Evolutionary conservation across 2,797 vertebrate species (phyloP), one percentile per base, ranked within the genome.

Genomic region (Lagodon rhomboides): DNA sequence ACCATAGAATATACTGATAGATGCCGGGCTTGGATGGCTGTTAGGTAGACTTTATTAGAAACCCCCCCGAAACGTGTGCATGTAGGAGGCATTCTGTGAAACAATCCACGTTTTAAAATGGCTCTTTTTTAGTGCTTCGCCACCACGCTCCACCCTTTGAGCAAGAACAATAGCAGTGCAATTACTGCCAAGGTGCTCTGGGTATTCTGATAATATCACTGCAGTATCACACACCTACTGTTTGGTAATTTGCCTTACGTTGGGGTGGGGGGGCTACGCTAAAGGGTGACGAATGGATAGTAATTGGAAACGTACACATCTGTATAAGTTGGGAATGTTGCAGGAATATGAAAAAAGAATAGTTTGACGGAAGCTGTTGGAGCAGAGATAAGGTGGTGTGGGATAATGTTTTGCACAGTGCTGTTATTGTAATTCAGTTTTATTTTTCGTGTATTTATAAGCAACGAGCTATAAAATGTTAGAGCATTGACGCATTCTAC

Each of bases 161-260:
- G 68, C 54, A 61, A 43, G 56, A 79, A 69, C 79, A 84, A 67
- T 72, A 83, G 67, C 68, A 43, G 51, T 68, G 75, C 59, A 75
- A 82, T 85, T 79, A 82, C 72, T 86, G 69, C 69, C 43, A 59
- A 68, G 68, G 67, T 75, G 69, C 80, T 72, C 38, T 83, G 73
- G 55, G 83, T 68, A 71, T 64, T 46, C 59, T 63, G 75, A 83
- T 85, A 83, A 67, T 38, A 84, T 86, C 75, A 64, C 79, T 67
- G 83, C 54, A 3, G 68, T 61, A 72, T 83, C 68, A 80, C 68
- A 58, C 20, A 59, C 59, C 47, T 59, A 41, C 77, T 70, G 61
- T 61, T 60, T 55, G 60, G 65, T 79, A 22, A 82, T 83, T 85
- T 65, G 38, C 50, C 74, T 84, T 62, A 56, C 23, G 15, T 77